Conservation (phyloP, 2,888 invertebrate genomes). For the Ectobius pallidus region DNA sequence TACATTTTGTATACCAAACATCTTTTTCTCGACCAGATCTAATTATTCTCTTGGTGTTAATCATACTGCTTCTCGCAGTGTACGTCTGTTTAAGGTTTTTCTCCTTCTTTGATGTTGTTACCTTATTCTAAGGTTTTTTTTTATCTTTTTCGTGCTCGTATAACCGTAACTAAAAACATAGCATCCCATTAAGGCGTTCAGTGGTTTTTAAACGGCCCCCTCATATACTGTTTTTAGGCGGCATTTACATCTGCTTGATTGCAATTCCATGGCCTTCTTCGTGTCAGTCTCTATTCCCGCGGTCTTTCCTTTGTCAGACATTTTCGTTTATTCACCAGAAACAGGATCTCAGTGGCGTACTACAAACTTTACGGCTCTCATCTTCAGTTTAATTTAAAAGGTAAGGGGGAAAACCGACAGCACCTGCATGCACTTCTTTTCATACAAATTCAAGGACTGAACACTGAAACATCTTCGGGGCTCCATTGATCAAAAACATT, state of each 20-base stretch:
- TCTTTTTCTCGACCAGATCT: neutral
- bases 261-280: neutral
- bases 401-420: too few relatives aligned
- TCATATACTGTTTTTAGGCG: neutral
- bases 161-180: constrained; percentile 9
- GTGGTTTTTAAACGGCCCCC: neutral
- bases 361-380: too few relatives aligned
- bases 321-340: neutral
- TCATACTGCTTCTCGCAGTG: neutral
- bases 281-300: neutral
- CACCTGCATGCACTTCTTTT: too few relatives aligned
- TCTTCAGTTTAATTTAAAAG: too few relatives aligned
- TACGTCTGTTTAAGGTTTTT: neutral
- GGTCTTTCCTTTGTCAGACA: neutral
- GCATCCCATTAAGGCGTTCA: neutral
- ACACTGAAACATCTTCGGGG: too few relatives aligned
- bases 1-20: neutral
- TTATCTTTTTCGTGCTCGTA: neutral
- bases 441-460: too few relatives aligned
- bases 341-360: neutral
- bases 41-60: neutral
- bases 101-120: neutral
- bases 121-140: too few relatives aligned
- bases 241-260: neutral
- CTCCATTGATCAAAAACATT: too few relatives aligned